These are phyloP conservation scores for Mycalesis mineus DNA, from an alignment of 2,888 invertebrate genomes.

Conservation along the genomic window DNA sequence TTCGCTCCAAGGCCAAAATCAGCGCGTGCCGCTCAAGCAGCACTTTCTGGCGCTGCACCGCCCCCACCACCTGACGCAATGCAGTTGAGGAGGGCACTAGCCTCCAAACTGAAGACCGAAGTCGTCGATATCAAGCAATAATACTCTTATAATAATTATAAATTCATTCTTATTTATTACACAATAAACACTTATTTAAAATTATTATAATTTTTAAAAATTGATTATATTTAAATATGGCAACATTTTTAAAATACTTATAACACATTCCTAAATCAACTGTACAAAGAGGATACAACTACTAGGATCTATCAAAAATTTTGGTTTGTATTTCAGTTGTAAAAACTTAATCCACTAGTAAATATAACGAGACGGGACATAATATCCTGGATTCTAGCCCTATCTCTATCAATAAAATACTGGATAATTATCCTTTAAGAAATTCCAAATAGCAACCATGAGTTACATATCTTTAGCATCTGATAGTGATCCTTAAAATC, in stretches of 20 bases:
- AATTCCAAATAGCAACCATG: no score
- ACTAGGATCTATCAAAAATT: no score
- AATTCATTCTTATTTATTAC: not conserved
- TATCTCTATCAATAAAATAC: no score
- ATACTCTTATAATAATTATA: conserved; percentile 6
- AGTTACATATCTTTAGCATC: no score
- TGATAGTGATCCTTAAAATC: no score
- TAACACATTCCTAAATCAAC: no score
- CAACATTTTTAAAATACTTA: not conserved
- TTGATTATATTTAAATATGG: not conserved
- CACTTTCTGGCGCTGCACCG: conserved; percentile 76
- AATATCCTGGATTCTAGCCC: no score
- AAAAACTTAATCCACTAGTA: no score
- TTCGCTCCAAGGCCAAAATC: conserved; percentile 81
- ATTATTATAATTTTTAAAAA: not conserved
- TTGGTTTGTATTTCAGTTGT: no score
- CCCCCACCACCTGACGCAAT: conserved; percentile 78
- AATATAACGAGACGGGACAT: no score
- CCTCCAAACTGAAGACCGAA: conserved; percentile 90
- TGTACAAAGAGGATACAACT: no score
- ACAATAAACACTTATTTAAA: not conserved
- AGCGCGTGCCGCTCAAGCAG: conserved; percentile 84
- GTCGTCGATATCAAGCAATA: conserved; percentile 81
- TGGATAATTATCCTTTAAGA: no score
- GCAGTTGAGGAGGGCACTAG: conserved; percentile 89